phyloP scores from a whole-genome alignment of 2,113 vertebrate genomes.

The Haplotaxodon microlepis region DNA sequence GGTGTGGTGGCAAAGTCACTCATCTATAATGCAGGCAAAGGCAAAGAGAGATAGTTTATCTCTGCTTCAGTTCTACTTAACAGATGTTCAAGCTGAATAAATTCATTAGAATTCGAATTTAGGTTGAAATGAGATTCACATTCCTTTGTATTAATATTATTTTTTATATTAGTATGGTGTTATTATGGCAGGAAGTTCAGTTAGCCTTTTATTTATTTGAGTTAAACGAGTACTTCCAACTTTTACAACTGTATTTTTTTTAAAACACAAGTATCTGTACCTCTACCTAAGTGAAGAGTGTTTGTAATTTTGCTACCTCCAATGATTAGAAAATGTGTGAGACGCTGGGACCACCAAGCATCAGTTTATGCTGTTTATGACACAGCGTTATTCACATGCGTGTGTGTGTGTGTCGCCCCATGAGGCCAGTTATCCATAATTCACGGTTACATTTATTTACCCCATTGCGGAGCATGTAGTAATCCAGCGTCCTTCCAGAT shows the following conservation, averaged over 20 bases:
- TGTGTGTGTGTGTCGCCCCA: neutral
- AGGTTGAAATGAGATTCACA: neutral
- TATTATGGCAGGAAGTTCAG: neutral
- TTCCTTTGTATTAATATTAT: neutral
- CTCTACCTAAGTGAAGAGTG: neutral
- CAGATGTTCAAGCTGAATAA: neutral
- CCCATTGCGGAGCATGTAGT: conserved; percentile 95
- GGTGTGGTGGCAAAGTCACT: neutral
- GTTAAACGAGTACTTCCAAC: neutral
- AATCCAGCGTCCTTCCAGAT: conserved; percentile 88
- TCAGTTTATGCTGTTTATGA: neutral
- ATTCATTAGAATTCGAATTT: neutral
- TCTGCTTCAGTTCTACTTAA: neutral
- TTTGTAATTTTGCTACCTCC: neutral
- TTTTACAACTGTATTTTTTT: neutral
- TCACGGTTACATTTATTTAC: conserved; percentile 57
- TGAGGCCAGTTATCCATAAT: neutral
- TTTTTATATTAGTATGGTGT: neutral
- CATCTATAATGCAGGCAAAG: neutral
- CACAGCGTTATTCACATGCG: neutral
- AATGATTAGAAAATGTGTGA: neutral
- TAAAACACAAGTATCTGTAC: neutral
- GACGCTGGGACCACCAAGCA: neutral
- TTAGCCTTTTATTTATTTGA: neutral
- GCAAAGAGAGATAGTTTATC: neutral